Base-by-base conservation (phyloP, 2,113 vertebrate species). In the Onychostoma macrolepis region DNA sequence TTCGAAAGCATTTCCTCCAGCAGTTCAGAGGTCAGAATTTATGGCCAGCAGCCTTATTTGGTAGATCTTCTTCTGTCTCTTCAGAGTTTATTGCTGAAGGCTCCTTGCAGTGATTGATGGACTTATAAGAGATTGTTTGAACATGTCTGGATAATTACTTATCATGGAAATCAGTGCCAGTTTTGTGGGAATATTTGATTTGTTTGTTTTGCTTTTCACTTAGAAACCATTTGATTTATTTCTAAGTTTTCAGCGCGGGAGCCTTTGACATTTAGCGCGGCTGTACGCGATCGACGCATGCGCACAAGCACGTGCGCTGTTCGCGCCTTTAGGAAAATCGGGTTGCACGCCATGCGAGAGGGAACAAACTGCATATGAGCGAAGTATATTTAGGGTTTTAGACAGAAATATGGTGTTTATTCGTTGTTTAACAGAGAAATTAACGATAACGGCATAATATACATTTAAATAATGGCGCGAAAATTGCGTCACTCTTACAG, bases 91-190 rank as follows among this genome's bases (percentile, higher is more conserved):
- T 33, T 36, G 43, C 74, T 65, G 7, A 21, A 83, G 80, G 13
- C 80, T 69, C 15, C 24, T 61, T 21, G 36, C 50, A 1, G 0
- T 67, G 43, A 83, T 21, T 53, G 65, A 61, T 67, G 85, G 86
- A 78, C 65, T 76, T 48, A 15, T n/a, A 12, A 43, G 63, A 76
- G 69, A 89, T 19, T 90, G 90, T 88, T 89, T 21, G 45, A 85
- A 88, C 92, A 87, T 83, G 72, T 45, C 84, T 67, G 6, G 26
- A 17, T 65, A 81, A 30, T 69, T 33, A 33, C 43, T 13, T 10
- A 80, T 8, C 19, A 15, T 61, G 21, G 56, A n/a, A 61, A 61
- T 61, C 11, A 69, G 19, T 24, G 11, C 5, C 21, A 24, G 26
- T 26, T 41, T n/a, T 43, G 67, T 71, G 69, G 33, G 38, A 15